A percentile compares a stretch with the other conserved stretches of the same genome.
Evolutionary conservation across 2,888 invertebrate genomes (phyloP).

Genomic region (Hirtodrosophila cameraria): DNA sequence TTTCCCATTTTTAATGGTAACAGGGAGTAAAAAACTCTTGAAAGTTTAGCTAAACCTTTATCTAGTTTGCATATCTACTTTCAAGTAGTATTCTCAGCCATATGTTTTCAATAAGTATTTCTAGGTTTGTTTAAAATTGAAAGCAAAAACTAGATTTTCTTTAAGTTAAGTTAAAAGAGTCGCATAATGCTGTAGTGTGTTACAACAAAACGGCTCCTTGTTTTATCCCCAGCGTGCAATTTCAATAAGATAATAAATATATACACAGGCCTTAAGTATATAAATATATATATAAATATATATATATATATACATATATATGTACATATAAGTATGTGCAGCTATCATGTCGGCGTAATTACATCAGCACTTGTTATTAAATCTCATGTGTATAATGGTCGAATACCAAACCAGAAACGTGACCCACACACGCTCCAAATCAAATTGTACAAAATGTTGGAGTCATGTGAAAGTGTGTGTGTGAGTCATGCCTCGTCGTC

Average conservation of each 20-base stretch:
- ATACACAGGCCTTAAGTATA: neutral
- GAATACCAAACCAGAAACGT: constrained; percentile 46
- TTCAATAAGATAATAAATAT: constrained; percentile 7
- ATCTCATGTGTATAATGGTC: constrained; percentile 57
- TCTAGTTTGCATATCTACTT: no score
- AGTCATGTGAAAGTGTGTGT: neutral
- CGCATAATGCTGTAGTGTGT: no score
- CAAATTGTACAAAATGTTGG: constrained; percentile 26
- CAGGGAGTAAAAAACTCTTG: no score
- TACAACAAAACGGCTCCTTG: no score
- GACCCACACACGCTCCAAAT: constrained; percentile 33
- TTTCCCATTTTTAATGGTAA: no score
- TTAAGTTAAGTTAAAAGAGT: no score
- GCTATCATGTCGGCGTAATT: constrained; percentile 57
- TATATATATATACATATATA: neutral
- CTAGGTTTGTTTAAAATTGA: no score
- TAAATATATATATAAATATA: neutral
- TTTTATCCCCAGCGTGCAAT: constrained; percentile 52
- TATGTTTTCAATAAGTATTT: no score
- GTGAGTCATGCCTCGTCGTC: neutral
- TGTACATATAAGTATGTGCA: no score
- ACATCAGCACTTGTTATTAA: constrained; percentile 66
- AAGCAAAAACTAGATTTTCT: no score
- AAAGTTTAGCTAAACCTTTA: no score
- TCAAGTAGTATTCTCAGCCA: no score